Evolutionary conservation across 2,888 invertebrate species (phyloP).

Genomic region (Rhynchonema sp.): DNA sequence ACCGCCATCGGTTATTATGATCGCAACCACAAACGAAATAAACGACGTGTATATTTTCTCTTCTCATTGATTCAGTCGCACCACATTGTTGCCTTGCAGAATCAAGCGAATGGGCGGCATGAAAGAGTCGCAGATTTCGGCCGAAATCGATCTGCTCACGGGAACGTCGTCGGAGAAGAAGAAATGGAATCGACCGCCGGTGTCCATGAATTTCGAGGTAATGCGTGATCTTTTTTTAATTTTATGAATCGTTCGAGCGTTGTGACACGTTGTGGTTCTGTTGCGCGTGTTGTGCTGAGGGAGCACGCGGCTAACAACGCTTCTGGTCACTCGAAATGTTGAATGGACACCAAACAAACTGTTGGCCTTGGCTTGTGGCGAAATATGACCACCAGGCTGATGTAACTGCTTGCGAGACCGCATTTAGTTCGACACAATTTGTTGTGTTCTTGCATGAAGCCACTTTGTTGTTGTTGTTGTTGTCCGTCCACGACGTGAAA

Average conservation of each 20-base stretch:
- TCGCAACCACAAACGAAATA: too few relatives aligned
- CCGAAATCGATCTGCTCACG: conserved; percentile 91
- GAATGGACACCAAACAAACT: too few relatives aligned
- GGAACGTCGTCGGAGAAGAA: conserved; percentile 54
- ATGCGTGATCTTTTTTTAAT: neutral
- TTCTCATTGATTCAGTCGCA: too few relatives aligned
- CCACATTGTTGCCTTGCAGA: conserved; percentile 23
- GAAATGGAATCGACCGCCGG: conserved; percentile 98
- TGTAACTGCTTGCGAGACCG: too few relatives aligned
- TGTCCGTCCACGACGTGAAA: neutral
- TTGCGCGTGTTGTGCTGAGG: too few relatives aligned
- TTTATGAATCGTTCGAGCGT: neutral
- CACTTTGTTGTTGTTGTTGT: neutral
- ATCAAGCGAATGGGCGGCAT: conserved; percentile 49
- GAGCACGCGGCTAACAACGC: too few relatives aligned
- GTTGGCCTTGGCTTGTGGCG: neutral
- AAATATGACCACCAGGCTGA: too few relatives aligned
- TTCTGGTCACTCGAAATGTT: too few relatives aligned
- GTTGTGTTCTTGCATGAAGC: too few relatives aligned
- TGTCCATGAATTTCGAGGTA: conserved; percentile 97
- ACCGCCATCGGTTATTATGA: too few relatives aligned
- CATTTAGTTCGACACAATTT: too few relatives aligned
- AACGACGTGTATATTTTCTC: too few relatives aligned
- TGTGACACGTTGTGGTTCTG: neutral
- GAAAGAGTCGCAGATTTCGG: conserved; percentile 98